Conservation (phyloP, 2,797 vertebrate species). For the Dallia pectoralis region DNA sequence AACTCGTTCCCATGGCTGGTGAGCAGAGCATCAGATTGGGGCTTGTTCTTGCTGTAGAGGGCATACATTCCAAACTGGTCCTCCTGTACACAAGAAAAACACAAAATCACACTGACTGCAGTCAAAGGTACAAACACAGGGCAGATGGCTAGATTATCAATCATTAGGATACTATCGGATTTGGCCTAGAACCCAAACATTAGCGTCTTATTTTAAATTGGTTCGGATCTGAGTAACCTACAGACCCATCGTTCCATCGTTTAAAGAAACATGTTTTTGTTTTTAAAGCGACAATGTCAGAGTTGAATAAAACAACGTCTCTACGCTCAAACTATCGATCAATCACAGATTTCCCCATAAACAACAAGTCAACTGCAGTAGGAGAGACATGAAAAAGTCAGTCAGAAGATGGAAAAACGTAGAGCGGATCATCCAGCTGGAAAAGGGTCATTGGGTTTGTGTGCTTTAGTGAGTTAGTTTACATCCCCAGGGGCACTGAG, state of each 20-base stretch:
- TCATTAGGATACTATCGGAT: background rate
- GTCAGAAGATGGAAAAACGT: background rate
- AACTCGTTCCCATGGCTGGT: slow-evolving; percentile 82
- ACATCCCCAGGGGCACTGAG: slow-evolving; percentile 8
- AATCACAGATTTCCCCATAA: too few species aligned
- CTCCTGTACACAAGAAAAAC: slow-evolving; percentile 73
- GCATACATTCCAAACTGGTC: slow-evolving; percentile 87
- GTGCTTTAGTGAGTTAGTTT: slow-evolving; percentile 17
- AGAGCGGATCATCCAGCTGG: slow-evolving; percentile 11
- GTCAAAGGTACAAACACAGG: slow-evolving; percentile 34
- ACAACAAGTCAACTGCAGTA: background rate
- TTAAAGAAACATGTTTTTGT: background rate
- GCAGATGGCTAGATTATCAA: too few species aligned
- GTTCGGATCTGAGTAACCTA: background rate
- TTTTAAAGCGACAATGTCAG: background rate
- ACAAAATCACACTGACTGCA: slow-evolving; percentile 57
- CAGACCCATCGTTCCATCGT: background rate
- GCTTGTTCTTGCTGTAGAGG: slow-evolving; percentile 89
- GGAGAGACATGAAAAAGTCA: background rate
- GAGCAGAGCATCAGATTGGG: slow-evolving; percentile 79
- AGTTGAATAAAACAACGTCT: too few species aligned
- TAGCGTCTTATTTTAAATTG: background rate
- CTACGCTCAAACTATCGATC: too few species aligned
- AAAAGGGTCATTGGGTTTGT: slow-evolving; percentile 7
- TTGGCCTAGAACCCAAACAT: background rate